Evolutionary conservation across 2,113 vertebrate species (phyloP).

Genomic region (Echinops telfairi): DNA sequence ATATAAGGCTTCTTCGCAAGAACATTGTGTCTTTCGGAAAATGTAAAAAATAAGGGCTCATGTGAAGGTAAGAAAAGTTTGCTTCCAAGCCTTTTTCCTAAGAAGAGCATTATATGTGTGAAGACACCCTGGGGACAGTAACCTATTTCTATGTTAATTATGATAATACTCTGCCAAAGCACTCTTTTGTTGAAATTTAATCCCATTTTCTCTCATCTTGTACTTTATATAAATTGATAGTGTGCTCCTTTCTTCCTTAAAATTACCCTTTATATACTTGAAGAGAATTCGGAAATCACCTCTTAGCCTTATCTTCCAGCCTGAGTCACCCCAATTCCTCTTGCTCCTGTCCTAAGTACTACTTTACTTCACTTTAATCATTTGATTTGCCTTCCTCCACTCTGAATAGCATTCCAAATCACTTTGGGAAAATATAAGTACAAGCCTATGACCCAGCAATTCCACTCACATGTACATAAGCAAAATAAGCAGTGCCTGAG

Average conservation of each 20-base stretch:
- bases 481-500: background rate
- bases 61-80: conserved; percentile 52
- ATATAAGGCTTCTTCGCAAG: conserved; percentile 8
- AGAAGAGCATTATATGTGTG: conserved; percentile 38
- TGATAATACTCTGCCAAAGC: conserved; percentile 79
- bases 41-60: conserved; percentile 53
- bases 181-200: conserved; percentile 82
- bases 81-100: conserved; percentile 44
- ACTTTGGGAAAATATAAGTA: conserved; percentile 24
- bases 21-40: conserved; percentile 44
- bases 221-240: conserved; percentile 75
- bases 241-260: conserved; percentile 77
- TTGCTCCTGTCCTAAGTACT: background rate
- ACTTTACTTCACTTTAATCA: conserved; percentile 27
- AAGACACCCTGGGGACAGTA: conserved; percentile 71
- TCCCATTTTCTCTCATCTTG: conserved; percentile 79
- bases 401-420: conserved; percentile 35
- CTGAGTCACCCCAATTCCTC: conserved; percentile 5
- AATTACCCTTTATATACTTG: conserved; percentile 75
- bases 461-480: background rate
- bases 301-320: conserved; percentile 41
- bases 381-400: background rate
- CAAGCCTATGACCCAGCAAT: background rate
- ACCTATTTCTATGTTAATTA: conserved; percentile 84
- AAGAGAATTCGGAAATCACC: conserved; percentile 76